Evolutionary conservation across 2,797 vertebrate genomes (phyloP).

Genomic region (Danio albolineatus): DNA sequence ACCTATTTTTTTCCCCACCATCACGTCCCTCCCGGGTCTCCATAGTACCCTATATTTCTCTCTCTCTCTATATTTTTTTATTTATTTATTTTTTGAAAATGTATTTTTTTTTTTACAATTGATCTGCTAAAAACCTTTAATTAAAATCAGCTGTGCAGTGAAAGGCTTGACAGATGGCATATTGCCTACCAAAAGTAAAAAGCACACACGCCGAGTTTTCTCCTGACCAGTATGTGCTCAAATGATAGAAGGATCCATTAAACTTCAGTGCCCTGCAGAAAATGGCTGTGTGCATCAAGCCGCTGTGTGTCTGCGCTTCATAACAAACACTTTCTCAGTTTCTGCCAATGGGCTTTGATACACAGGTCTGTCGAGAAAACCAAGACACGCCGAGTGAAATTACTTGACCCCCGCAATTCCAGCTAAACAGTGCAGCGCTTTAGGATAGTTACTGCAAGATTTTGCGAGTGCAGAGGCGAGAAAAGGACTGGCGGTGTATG

Average conservation of each 20-base stretch:
- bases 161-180: slow-evolving; percentile 28
- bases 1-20: no score
- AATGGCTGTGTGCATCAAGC: slow-evolving; percentile 15
- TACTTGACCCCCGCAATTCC: slow-evolving; percentile 58
- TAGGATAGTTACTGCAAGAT: slow-evolving; percentile 29
- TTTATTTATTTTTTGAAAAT: slow-evolving; percentile 40
- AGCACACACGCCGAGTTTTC: slow-evolving; percentile 15
- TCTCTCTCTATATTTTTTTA: slow-evolving; percentile 39
- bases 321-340: slow-evolving; percentile 23
- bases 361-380: background rate
- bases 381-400: slow-evolving; percentile 66
- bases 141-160: slow-evolving; percentile 52
- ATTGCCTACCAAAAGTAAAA: slow-evolving; percentile 22
- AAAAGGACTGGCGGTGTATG: slow-evolving; percentile 22
- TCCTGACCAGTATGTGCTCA: background rate
- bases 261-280: slow-evolving; percentile 8
- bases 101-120: background rate
- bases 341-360: slow-evolving; percentile 12
- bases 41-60: no score
- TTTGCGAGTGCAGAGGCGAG: background rate
- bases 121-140: slow-evolving; percentile 37
- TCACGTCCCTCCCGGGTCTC: no score
- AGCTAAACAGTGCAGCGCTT: slow-evolving; percentile 62
- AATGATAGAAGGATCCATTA: slow-evolving; percentile 43
- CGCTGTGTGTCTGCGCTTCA: slow-evolving; percentile 8